These are phyloP conservation scores for Pteropus alecto DNA, from an alignment of 2,113 vertebrate genomes.

Conservation along the genomic window DNA sequence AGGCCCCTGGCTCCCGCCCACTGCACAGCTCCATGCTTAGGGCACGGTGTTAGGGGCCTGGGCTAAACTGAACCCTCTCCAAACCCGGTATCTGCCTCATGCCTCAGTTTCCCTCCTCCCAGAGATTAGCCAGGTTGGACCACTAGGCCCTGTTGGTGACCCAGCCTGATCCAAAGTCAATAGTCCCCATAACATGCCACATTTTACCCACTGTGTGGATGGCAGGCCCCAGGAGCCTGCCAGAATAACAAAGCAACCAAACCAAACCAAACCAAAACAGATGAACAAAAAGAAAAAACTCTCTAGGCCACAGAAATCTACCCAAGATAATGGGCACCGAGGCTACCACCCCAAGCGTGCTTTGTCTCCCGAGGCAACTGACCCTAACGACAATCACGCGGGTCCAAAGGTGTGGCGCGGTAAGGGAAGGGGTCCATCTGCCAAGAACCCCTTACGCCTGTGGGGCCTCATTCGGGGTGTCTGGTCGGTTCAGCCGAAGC, in stretches of 20 bases:
- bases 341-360: background rate
- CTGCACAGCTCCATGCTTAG: rapidly evolving
- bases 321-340: background rate
- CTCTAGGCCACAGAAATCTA: background rate
- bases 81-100: background rate
- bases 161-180: background rate
- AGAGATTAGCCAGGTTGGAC: background rate
- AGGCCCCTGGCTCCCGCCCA: background rate
- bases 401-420: rapidly evolving
- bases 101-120: background rate
- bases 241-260: background rate
- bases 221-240: background rate
- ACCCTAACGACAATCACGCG: background rate
- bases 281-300: background rate
- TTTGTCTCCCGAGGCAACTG: background rate
- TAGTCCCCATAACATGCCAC: background rate
- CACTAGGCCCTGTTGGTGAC: background rate
- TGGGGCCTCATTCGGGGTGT: too few relatives aligned
- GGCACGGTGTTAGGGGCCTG: background rate
- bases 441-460: background rate
- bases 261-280: too few relatives aligned
- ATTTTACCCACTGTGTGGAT: background rate
- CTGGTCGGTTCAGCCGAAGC: background rate
- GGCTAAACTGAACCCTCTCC: background rate
- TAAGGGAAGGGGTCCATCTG: too few relatives aligned